Conservation (phyloP, 2,888 invertebrate genomes). For the Capitulum mitella region DNA sequence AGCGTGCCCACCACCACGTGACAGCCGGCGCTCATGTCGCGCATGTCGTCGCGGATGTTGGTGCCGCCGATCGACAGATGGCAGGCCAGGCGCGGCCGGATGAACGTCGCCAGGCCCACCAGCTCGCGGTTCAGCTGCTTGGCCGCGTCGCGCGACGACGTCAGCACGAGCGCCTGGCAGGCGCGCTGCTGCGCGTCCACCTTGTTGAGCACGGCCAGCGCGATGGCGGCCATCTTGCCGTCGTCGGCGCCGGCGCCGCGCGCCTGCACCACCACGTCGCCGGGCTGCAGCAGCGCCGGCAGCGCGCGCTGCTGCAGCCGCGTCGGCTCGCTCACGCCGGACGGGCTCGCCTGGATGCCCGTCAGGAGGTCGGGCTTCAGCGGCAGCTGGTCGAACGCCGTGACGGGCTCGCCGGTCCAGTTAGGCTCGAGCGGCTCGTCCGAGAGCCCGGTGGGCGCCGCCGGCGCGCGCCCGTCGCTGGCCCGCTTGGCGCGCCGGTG, state of each 20-base stretch:
- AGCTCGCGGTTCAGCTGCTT: slow-evolving; percentile 9
- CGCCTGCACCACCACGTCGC: slow-evolving; percentile 17
- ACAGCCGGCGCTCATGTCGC: slow-evolving; percentile 19
- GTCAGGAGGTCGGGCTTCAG: neutral
- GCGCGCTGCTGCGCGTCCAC: neutral
- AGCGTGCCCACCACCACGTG: slow-evolving; percentile 20
- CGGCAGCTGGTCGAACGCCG: neutral
- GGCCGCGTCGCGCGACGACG: slow-evolving; percentile 9
- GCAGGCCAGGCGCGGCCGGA: slow-evolving; percentile 14
- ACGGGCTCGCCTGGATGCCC: neutral
- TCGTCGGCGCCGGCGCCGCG: slow-evolving; percentile 6
- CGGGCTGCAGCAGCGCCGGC: neutral
- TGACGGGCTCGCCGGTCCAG: neutral
- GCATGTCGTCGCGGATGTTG: slow-evolving; percentile 1
- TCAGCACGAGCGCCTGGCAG: slow-evolving; percentile 15
- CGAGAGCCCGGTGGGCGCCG: neutral
- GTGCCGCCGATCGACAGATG: slow-evolving; percentile 17
- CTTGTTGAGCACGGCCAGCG: slow-evolving; percentile 9
- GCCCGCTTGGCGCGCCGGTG: slow-evolving; percentile 5
- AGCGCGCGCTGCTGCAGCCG: neutral
- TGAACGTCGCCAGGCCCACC: slow-evolving; percentile 5
- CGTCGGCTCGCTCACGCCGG: slow-evolving; percentile 3
- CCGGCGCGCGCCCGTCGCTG: neutral
- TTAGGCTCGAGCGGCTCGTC: neutral
- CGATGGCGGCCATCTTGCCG: slow-evolving; percentile 9